Base-by-base conservation (phyloP, 1,140 invertebrate species). In the Chlorops oryzae region DNA sequence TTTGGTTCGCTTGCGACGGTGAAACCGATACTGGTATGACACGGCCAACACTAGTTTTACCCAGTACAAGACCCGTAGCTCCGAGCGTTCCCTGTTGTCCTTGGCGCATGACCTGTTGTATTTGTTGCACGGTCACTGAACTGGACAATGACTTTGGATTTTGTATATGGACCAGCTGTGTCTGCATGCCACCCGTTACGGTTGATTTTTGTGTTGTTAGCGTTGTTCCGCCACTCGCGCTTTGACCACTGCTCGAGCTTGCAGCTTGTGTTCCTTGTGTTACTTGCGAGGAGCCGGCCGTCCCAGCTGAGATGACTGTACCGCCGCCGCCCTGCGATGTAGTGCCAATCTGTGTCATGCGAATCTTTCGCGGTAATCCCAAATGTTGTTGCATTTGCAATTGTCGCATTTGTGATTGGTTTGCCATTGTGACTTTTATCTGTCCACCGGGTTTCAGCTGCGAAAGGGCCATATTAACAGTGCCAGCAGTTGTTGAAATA, bases 101-200 rank as follows among this genome's bases (percentile, higher is more conserved):
- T 40, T 81, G 78, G 44, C 86, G 81, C 63, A 88, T 84, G 17
- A 86, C 83, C 62, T 88, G 85, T 51, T 87, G 85, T 23, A 89
- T 78, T 58, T 89, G 86, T 58, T 89, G 86, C 40, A 89, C 79
- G 0, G 84, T 86, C 67, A 87, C 80, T 2, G 82, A 79, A 2
- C 79, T 72, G 1, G 80, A 75, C 27, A 85, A 34, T 13, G 80
- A 74, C 65, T 87, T 87, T 1, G 63, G 63, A 49, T 69, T 72
- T 21, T 72, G 70, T 39, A 72, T 69, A 18, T 70, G 66, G 20
- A 72, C 41, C 38, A 72, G 44, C 47, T 73, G 69, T 0, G 70
- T 68, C 39, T 67, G 67, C 5, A 67, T 58, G 32, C 66, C 59
- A 39, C 55, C 62, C 0, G 54, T 54, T 2, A 54, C 57, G 0